Evolutionary conservation across 2,113 vertebrate genomes (phyloP).

Genomic region (Hippocampus zosterae): DNA sequence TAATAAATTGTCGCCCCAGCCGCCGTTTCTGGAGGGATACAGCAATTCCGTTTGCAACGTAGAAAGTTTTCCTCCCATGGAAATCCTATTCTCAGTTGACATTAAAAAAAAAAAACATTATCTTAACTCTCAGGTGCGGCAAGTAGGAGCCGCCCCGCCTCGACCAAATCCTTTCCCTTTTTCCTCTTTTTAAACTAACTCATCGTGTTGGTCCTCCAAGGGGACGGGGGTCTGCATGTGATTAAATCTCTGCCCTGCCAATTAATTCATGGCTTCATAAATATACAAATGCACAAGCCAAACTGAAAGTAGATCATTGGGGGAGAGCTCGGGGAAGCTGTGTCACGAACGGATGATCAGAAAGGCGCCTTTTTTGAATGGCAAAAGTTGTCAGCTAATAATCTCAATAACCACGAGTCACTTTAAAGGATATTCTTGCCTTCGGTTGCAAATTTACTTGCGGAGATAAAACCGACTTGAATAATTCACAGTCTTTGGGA

Average conservation of each 20-base stretch:
- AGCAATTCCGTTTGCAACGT: background rate
- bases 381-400: conserved; percentile 11
- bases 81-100: conserved; percentile 3
- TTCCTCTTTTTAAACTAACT: conserved; percentile 57
- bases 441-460: no score
- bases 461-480: no score
- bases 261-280: conserved; percentile 71
- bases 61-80: background rate
- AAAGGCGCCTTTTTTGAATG: conserved; percentile 17
- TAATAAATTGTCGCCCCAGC: background rate
- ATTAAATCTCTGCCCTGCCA: conserved; percentile 67
- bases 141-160: conserved; percentile 22
- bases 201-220: conserved; percentile 54
- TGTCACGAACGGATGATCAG: background rate
- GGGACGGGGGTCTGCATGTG: conserved; percentile 49
- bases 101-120: conserved; percentile 26
- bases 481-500: no score
- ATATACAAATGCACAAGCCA: conserved; percentile 66
- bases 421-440: no score
- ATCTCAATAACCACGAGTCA: no score
- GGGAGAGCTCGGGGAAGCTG: conserved; percentile 25
- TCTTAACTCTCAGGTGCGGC: conserved; percentile 24
- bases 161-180: conserved; percentile 2
- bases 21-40: background rate
- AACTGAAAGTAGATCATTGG: conserved; percentile 57